Evolutionary conservation across 2,888 invertebrate genomes (phyloP).

Genomic region (Drosophila koepferae): DNA sequence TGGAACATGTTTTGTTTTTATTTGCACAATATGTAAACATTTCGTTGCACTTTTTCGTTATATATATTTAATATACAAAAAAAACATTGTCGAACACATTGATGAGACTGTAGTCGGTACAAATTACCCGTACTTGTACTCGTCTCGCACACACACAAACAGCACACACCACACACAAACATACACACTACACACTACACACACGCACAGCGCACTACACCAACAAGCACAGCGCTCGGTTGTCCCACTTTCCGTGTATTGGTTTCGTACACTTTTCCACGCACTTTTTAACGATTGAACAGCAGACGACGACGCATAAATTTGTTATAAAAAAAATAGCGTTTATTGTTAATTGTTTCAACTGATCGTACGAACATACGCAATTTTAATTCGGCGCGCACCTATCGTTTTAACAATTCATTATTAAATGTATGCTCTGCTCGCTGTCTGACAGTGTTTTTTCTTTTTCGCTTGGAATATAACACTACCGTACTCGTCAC

Average conservation of each 20-base stretch:
- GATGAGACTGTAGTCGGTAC: conserved; percentile 60
- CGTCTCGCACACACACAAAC: conserved; percentile 50
- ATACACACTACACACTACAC: conserved; percentile 27
- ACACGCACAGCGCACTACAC: conserved; percentile 46
- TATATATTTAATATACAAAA: conserved; percentile 51
- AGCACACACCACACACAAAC: conserved; percentile 27
- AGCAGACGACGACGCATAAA: conserved; percentile 62
- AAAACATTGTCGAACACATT: conserved; percentile 50
- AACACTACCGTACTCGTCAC: conserved; percentile 68
- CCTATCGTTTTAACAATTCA: conserved; percentile 73
- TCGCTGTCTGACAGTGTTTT: conserved; percentile 74
- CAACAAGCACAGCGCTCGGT: conserved; percentile 68
- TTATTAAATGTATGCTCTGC: conserved; percentile 70
- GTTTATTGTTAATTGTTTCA: conserved; percentile 43
- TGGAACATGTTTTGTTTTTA: conserved; percentile 70
- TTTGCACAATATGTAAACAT: conserved; percentile 64
- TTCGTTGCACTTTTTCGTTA: conserved; percentile 56
- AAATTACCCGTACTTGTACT: conserved; percentile 61
- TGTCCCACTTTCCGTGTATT: conserved; percentile 79
- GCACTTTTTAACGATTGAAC: conserved; percentile 73
- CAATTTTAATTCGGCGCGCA: conserved; percentile 69
- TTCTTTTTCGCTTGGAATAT: conserved; percentile 76
- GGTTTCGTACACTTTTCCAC: conserved; percentile 80
- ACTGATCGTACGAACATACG: conserved; percentile 47
- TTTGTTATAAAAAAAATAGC: conserved; percentile 57